A percentile compares a stretch with the other conserved stretches of the same genome.
Evolutionary conservation across 2,113 vertebrate species (phyloP).

Genomic region (Poicephalus gulielmi): DNA sequence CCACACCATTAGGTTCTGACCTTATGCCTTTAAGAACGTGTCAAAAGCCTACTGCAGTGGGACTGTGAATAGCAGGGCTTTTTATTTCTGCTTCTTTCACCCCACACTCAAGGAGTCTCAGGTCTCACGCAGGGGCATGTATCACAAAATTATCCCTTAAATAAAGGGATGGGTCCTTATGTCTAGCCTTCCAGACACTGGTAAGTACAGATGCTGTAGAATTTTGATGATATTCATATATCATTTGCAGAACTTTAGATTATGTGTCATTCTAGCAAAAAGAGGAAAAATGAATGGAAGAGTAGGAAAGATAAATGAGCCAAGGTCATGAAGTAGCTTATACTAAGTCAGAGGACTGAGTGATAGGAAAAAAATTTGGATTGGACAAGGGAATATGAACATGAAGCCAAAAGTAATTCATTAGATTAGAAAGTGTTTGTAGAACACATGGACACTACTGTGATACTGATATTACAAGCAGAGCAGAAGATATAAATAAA

Average conservation of each 20-base stretch:
- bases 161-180: background rate
- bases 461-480: background rate
- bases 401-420: background rate
- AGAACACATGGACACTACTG: background rate
- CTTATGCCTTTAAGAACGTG: background rate
- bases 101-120: background rate
- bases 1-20: background rate
- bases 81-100: background rate
- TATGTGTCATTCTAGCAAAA: background rate
- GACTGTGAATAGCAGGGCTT: background rate
- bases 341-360: background rate
- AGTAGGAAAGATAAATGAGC: background rate
- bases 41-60: background rate
- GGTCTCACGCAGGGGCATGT: background rate
- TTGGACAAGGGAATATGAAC: conserved; percentile 9
- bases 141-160: background rate
- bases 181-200: background rate
- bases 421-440: conserved; percentile 18
- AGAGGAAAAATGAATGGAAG: background rate
- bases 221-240: background rate
- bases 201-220: background rate
- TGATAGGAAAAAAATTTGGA: background rate
- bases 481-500: background rate
- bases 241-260: background rate
- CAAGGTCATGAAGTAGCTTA: background rate